Percentiles rank a stretch among this genome's conserved stretches.
phyloP scores from a whole-genome alignment of 2,888 invertebrate species.

The Eledona agricola region DNA sequence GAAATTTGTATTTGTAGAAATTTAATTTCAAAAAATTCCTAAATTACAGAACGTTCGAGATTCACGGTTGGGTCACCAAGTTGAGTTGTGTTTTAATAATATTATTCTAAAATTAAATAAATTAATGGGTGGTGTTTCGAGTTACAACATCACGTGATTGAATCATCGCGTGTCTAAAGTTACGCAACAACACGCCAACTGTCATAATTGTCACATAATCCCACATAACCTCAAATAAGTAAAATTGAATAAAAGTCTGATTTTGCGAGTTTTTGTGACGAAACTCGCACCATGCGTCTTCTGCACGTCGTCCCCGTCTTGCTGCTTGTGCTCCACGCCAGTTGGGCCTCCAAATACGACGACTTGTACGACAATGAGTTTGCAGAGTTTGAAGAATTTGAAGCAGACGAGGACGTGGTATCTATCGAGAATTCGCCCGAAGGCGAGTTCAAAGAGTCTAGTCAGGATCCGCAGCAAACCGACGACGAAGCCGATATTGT shows the following conservation, averaged over 20 bases:
- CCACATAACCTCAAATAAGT: too few relatives aligned
- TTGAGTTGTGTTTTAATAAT: constrained; percentile 4
- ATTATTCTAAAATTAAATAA: too few relatives aligned
- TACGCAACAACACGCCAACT: too few relatives aligned
- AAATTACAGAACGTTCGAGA: too few relatives aligned
- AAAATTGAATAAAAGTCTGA: too few relatives aligned
- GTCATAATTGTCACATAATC: too few relatives aligned
- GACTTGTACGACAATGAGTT: constrained; percentile 86
- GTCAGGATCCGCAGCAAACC: constrained; percentile 38
- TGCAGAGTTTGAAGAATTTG: constrained; percentile 86
- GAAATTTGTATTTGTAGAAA: too few relatives aligned
- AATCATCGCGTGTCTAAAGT: too few relatives aligned
- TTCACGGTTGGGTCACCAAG: too few relatives aligned
- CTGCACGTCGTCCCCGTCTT: constrained; percentile 2
- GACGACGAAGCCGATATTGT: constrained; percentile 45
- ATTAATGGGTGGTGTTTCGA: too few relatives aligned
- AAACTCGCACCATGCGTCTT: constrained; percentile 20
- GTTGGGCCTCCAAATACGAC: constrained; percentile 56
- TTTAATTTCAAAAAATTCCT: too few relatives aligned
- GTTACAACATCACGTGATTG: too few relatives aligned
- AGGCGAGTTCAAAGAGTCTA: constrained; percentile 31
- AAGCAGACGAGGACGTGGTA: constrained; percentile 45
- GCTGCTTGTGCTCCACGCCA: not conserved
- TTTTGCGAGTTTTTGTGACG: not conserved
- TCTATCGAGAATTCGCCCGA: constrained; percentile 32